These are phyloP conservation scores for Agriotes lineatus DNA, from an alignment of 2,888 invertebrate genomes.

Conservation along the genomic window DNA sequence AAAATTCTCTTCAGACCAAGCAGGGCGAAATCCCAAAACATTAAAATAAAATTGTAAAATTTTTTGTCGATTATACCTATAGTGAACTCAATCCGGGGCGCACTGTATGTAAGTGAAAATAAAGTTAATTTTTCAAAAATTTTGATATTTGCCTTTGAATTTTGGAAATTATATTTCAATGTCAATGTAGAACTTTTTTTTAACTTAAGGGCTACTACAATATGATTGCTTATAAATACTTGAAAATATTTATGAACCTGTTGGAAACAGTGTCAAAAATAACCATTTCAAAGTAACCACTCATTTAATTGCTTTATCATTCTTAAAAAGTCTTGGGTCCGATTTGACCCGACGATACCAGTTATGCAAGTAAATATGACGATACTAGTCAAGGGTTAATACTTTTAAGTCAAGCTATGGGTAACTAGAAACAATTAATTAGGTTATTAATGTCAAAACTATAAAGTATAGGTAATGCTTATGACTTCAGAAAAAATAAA, in stretches of 20 bases:
- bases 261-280: neutral
- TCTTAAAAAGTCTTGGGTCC: constrained; percentile 2
- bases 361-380: constrained; percentile 5
- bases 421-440: too few species aligned
- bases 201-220: neutral
- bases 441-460: too few species aligned
- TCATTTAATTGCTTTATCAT: neutral
- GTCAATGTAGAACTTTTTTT: neutral
- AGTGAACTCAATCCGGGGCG: too few species aligned
- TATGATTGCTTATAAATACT: neutral
- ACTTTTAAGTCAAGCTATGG: too few species aligned
- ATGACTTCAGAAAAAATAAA: too few species aligned
- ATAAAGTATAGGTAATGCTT: too few species aligned
- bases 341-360: constrained; percentile 19
- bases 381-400: constrained; percentile 17
- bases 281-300: neutral
- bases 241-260: neutral
- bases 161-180: neutral
- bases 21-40: too few species aligned
- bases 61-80: too few species aligned
- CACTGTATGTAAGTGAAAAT: neutral
- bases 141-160: neutral
- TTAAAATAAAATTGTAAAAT: too few species aligned
- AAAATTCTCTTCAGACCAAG: too few species aligned
- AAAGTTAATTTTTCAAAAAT: neutral